phyloP scores from a whole-genome alignment of 2,797 vertebrate species.

The Sebastes minor region DNA sequence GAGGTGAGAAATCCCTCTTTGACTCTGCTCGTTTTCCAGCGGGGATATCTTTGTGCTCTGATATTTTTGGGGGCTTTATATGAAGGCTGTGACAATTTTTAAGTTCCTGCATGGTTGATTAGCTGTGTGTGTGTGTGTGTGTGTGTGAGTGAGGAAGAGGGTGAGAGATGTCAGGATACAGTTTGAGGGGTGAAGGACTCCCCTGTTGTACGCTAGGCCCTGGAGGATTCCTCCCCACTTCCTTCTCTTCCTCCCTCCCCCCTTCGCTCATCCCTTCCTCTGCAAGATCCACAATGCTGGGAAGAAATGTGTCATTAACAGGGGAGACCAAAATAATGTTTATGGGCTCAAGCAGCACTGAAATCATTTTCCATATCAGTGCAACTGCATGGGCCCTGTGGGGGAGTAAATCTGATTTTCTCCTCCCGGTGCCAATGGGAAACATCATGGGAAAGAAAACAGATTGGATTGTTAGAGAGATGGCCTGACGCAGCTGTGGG shows the following conservation, averaged over 20 bases:
- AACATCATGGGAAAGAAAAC: conserved; percentile 86
- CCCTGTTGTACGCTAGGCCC: conserved; percentile 63
- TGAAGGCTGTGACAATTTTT: conserved; percentile 52
- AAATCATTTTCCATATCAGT: conserved; percentile 86
- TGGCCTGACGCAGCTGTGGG: conserved; percentile 82
- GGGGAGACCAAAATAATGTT: conserved; percentile 84
- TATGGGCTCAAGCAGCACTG: conserved; percentile 81
- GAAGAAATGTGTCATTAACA: conserved; percentile 83
- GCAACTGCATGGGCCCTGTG: conserved; percentile 82
- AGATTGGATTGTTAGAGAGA: conserved; percentile 83
- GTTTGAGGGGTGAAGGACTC: conserved; percentile 76
- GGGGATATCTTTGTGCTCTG: conserved; percentile 37
- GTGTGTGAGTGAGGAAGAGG: conserved; percentile 32
- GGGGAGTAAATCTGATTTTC: conserved; percentile 84
- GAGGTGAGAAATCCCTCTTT: conserved; percentile 65
- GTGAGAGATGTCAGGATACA: conserved; percentile 69
- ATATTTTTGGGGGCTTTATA: conserved; percentile 40
- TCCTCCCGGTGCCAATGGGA: conserved; percentile 82
- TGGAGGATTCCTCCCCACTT: conserved; percentile 65
- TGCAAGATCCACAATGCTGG: conserved; percentile 80
- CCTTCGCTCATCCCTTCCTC: conserved; percentile 68
- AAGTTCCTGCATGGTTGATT: conserved; percentile 56
- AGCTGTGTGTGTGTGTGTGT: conserved; percentile 34
- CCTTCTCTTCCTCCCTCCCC: conserved; percentile 38
- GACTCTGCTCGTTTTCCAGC: conserved; percentile 50